Evolutionary conservation across 1,140 invertebrate species (phyloP).

Genomic region (Calephelis nemesis): DNA sequence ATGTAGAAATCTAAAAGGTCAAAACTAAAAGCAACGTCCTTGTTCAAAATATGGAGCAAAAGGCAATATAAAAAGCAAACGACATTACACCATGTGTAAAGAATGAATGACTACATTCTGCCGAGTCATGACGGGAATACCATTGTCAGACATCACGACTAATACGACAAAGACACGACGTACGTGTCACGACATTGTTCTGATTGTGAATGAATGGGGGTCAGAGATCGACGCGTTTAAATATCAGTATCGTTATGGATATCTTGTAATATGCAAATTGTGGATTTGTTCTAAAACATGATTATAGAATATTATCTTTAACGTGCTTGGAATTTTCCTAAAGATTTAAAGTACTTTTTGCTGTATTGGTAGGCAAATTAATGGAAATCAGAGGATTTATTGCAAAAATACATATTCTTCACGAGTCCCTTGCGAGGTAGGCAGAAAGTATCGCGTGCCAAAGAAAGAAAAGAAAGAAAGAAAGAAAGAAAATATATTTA

Average conservation of each 20-base stretch:
- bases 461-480: too few species aligned
- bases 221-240: slow-evolving; percentile 61
- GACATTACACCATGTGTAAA: slow-evolving; percentile 7
- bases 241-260: slow-evolving; percentile 54
- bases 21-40: background rate
- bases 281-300: background rate
- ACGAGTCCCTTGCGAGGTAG: too few species aligned
- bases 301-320: background rate
- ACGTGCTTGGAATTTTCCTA: too few species aligned
- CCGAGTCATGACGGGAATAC: slow-evolving; percentile 69
- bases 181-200: slow-evolving; percentile 55
- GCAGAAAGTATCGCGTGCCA: too few species aligned
- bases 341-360: too few species aligned
- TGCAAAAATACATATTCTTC: too few species aligned
- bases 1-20: background rate
- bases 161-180: slow-evolving; percentile 55
- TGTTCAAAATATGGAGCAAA: slow-evolving; percentile 32
- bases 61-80: slow-evolving; percentile 21
- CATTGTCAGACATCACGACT: slow-evolving; percentile 67
- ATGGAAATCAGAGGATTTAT: too few species aligned
- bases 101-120: slow-evolving; percentile 67
- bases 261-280: slow-evolving; percentile 38
- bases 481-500: too few species aligned
- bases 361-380: too few species aligned
- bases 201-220: slow-evolving; percentile 74